Conservation (phyloP, 2,888 invertebrate species). For the Agrochola lota region DNA sequence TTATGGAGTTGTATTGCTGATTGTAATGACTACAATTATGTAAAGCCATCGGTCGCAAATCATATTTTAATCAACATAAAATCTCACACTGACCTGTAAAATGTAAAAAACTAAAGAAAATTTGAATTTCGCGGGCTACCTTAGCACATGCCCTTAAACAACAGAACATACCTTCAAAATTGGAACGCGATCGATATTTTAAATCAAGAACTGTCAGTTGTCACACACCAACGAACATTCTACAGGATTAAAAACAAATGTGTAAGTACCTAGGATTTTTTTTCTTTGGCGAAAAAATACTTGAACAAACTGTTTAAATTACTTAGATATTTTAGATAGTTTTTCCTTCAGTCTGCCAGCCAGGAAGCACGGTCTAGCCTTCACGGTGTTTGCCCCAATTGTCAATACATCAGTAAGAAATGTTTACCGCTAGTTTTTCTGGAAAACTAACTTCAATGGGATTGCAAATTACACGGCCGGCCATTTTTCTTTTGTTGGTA, state of each 20-base stretch:
- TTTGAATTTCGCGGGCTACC: too few relatives aligned
- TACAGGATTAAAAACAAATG: not conserved
- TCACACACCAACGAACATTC: not conserved
- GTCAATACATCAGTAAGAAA: slow-evolving; percentile 58
- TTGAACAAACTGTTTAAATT: slow-evolving; percentile 22
- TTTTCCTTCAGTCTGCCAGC: slow-evolving; percentile 43
- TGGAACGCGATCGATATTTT: not conserved
- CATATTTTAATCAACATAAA: too few relatives aligned
- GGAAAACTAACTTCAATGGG: slow-evolving; percentile 47
- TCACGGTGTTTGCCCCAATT: slow-evolving; percentile 63
- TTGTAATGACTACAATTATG: too few relatives aligned
- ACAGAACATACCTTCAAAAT: not conserved
- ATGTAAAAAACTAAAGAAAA: too few relatives aligned
- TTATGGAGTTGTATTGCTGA: too few relatives aligned
- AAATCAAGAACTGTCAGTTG: not conserved
- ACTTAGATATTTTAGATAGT: slow-evolving; percentile 40
- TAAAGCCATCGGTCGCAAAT: too few relatives aligned
- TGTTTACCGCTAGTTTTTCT: slow-evolving; percentile 58
- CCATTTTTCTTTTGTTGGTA: slow-evolving; percentile 41
- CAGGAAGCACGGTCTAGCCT: slow-evolving; percentile 59
- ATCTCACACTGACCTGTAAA: too few relatives aligned
- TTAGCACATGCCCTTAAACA: too few relatives aligned
- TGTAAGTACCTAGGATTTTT: not conserved
- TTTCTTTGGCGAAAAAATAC: not conserved
- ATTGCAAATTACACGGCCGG: slow-evolving; percentile 41